Evolutionary conservation across 2,888 invertebrate genomes (phyloP).

Genomic region (Bedellia somnulentella): DNA sequence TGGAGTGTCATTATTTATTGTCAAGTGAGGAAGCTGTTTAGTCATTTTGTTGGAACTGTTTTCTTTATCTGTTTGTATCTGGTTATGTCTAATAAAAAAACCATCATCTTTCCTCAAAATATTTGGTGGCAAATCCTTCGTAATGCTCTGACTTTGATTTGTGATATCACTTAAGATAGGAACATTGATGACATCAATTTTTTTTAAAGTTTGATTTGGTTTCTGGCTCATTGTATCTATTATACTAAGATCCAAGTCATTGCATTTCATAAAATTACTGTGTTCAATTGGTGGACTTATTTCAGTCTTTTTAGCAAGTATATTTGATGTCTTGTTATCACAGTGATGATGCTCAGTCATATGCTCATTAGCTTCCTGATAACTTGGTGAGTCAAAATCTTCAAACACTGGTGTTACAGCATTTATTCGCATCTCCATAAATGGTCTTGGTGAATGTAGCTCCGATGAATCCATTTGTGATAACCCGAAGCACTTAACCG

Average conservation of each 20-base stretch:
- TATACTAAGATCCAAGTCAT: constrained; percentile 40
- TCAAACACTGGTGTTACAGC: constrained; percentile 16
- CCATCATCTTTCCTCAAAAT: constrained; percentile 22
- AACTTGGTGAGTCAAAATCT: too few relatives aligned
- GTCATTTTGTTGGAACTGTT: constrained; percentile 16
- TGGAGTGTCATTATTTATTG: constrained; percentile 31
- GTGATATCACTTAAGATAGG: background rate
- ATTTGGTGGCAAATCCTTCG: constrained; percentile 16
- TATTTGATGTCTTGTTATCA: too few relatives aligned
- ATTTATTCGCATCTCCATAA: constrained; percentile 21
- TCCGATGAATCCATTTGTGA: constrained; percentile 23
- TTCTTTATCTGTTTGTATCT: constrained; percentile 19
- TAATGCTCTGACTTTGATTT: background rate
- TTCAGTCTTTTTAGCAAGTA: constrained; percentile 27
- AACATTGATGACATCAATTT: too few relatives aligned
- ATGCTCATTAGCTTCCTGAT: too few relatives aligned
- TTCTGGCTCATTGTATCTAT: constrained; percentile 26
- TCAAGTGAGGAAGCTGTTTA: constrained; percentile 19
- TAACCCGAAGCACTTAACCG: constrained; percentile 14
- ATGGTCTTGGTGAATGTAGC: constrained; percentile 49
- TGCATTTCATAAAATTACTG: constrained; percentile 24
- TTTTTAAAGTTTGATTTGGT: too few relatives aligned
- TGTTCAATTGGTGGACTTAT: too few relatives aligned
- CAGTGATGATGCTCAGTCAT: too few relatives aligned
- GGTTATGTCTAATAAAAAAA: constrained; percentile 36